phyloP scores from a whole-genome alignment of 2,888 invertebrate genomes.

The Leucophora obtusa region DNA sequence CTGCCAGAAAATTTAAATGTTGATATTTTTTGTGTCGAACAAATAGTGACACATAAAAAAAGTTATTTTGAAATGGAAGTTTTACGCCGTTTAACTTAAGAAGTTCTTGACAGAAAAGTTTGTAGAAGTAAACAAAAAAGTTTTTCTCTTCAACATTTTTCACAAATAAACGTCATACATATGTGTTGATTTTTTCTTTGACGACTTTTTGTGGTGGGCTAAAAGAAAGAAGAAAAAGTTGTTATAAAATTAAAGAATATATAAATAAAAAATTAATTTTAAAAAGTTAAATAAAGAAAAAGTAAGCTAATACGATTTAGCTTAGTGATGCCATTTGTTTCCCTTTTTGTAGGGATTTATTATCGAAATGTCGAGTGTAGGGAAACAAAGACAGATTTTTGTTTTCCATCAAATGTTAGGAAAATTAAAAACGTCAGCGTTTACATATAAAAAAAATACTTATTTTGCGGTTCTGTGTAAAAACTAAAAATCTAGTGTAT shows the following conservation, averaged over 20 bases:
- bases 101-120: not conserved
- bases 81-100: not conserved
- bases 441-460: no score
- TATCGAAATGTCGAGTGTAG: no score
- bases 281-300: no score
- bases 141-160: not conserved
- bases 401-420: no score
- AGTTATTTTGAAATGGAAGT: not conserved
- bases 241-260: not conserved
- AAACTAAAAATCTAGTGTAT: no score
- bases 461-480: no score
- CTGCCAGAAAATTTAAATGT: not conserved
- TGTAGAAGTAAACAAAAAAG: not conserved
- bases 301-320: no score
- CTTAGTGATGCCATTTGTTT: no score
- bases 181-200: not conserved
- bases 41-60: not conserved
- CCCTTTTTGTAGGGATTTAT: no score
- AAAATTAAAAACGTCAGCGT: no score
- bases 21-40: not conserved
- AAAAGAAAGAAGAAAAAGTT: not conserved
- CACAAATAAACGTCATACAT: not conserved
- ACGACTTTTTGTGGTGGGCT: not conserved
- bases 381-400: no score
- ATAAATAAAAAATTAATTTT: not conserved